Conservation (phyloP, 1,140 invertebrate species). For the Archivesica marissinica region DNA sequence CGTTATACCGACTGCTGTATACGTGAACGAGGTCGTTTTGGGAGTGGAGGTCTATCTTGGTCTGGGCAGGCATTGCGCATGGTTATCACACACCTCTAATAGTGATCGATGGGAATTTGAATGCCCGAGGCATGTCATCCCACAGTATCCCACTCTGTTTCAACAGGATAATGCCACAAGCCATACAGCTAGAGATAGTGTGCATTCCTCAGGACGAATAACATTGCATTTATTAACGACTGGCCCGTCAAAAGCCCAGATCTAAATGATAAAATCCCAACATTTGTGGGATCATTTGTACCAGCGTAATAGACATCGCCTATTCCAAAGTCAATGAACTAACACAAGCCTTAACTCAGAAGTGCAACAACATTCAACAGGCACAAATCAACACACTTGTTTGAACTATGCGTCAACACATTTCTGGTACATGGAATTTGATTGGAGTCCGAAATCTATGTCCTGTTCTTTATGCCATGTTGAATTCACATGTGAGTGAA, state of each 20-base stretch:
- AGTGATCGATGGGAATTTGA: background rate
- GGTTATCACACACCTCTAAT: background rate
- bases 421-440: too few relatives aligned
- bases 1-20: background rate
- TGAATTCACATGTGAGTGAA: too few relatives aligned
- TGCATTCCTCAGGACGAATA: background rate
- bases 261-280: too few relatives aligned
- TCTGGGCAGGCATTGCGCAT: conserved; percentile 6
- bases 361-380: too few relatives aligned
- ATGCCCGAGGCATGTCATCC: background rate
- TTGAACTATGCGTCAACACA: too few relatives aligned
- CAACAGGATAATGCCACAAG: background rate
- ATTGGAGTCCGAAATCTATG: too few relatives aligned
- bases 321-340: too few relatives aligned
- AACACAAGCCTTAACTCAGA: too few relatives aligned
- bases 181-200: conserved; percentile 6
- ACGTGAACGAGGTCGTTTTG: conserved; percentile 7
- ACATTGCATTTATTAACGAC: conserved; percentile 24
- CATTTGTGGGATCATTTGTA: too few relatives aligned
- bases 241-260: conserved; percentile 24
- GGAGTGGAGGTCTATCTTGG: background rate
- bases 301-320: too few relatives aligned
- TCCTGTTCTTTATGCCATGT: too few relatives aligned
- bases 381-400: too few relatives aligned
- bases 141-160: background rate